Conservation (phyloP, 2,113 vertebrate species). For the Aptenodytes forsteri region DNA sequence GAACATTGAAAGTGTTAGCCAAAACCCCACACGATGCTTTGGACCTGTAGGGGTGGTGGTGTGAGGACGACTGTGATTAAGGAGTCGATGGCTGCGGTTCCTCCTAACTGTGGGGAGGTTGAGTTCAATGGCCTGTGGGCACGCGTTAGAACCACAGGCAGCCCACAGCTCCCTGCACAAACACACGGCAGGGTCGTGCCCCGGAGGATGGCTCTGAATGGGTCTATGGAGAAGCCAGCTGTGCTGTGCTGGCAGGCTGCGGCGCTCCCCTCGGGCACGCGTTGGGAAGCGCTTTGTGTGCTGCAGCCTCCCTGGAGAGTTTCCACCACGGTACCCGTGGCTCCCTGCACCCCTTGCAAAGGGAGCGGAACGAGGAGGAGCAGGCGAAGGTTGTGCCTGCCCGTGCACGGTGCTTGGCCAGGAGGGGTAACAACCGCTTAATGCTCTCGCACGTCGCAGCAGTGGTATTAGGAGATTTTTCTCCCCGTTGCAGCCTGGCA, state of each 20-base stretch:
- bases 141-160: not conserved
- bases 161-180: not conserved
- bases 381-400: rapidly evolving
- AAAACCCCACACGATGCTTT: not conserved
- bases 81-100: not conserved
- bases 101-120: not conserved
- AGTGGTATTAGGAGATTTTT: not conserved
- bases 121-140: too few relatives aligned
- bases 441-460: not conserved
- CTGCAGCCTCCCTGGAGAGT: too few relatives aligned
- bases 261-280: not conserved
- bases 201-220: not conserved
- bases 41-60: not conserved
- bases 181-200: too few relatives aligned
- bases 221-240: not conserved
- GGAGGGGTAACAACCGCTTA: not conserved
- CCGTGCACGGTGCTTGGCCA: not conserved
- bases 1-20: too few relatives aligned
- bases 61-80: not conserved
- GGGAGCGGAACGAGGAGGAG: not conserved
- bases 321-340: rapidly evolving
- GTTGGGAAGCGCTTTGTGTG: not conserved
- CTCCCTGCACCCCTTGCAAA: not conserved
- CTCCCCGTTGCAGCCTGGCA: not conserved
- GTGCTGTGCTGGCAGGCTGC: not conserved